Conservation (phyloP, 2,113 vertebrate species). For the Cavia porcellus region DNA sequence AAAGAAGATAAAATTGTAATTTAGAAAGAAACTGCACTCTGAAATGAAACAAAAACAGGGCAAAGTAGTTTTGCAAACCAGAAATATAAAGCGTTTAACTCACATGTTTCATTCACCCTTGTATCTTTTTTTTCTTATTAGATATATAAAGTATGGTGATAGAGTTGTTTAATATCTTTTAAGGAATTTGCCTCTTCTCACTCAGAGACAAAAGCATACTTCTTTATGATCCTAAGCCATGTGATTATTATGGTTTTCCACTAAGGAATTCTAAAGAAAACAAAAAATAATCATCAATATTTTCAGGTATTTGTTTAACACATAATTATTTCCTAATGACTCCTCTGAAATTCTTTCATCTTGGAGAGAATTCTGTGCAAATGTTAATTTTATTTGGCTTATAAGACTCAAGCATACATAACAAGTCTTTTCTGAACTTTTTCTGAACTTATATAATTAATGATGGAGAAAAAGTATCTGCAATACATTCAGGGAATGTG, state of each 20-base stretch:
- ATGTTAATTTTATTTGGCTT: conserved; percentile 35
- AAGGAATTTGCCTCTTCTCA: background rate
- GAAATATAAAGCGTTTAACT: background rate
- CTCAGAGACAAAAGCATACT: background rate
- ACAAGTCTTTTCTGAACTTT: background rate
- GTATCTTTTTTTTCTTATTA: background rate
- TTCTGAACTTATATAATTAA: background rate
- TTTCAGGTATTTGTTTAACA: conserved; percentile 10
- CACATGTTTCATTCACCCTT: background rate
- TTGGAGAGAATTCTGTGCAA: background rate
- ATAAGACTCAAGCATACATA: background rate
- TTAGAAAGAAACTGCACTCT: background rate
- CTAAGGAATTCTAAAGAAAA: background rate
- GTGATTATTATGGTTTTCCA: conserved; percentile 16
- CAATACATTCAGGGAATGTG: background rate
- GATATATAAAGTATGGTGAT: background rate
- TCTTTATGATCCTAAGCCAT: background rate
- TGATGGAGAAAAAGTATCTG: background rate
- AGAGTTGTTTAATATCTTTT: background rate
- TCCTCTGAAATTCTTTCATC: background rate
- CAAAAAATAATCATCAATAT: background rate
- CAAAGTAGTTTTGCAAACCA: background rate
- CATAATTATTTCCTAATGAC: conserved; percentile 45
- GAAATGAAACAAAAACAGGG: background rate
- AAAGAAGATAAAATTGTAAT: background rate